Base-by-base conservation (phyloP, 1,140 invertebrate species). In the Drosophila sturtevanti region DNA sequence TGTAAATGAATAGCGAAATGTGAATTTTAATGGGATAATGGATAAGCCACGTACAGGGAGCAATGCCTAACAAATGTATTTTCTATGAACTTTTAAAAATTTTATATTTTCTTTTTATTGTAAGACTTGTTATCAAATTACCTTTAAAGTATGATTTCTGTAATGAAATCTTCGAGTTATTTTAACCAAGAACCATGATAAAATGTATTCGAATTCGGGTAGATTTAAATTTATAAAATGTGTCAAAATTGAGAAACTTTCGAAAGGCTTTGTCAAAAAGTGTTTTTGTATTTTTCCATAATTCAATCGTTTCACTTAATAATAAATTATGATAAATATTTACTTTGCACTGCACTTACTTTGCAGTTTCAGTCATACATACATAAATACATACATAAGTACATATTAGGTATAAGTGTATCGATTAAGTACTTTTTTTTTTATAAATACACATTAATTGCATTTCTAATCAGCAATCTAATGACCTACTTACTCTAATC, bases 21-120 rank as follows among this genome's bases (percentile, higher is more conserved):
- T 3, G 5, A 27, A 34, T 7, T 31, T 16, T 31, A 18, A 34
- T 10, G 31, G 31, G 27, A 31, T 18, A 52, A 21, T 22, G 48
- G 18, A 22, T 52, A 22, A 54, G 16, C 54, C 54, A 56, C 54
- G 54, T 56, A 24, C 22, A 34, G 27, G 16, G 16, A 48, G n/a
- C 7, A 18, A 6, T 31, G 1, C 4, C 0, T 48, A 48, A 7
- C 16, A 10, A 48, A 21, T 48, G n/a, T n/a, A n/a, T n/a, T n/a
- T n/a, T n/a, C n/a, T n/a, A n/a, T 48, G 4, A 24, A 24, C 7
- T 48, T 10, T 21, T 16, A 21, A 16, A 21, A 11, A 21, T 48
- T 21, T 1, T 18, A 18, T 21, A 51, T 31, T 31, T n/a, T n/a
- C n/a, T n/a, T n/a, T n/a, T n/a, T n/a, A n/a, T n/a, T 31, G 27